Evolutionary conservation across 2,113 vertebrate species (phyloP), one percentile per base, ranked within the genome.

Genomic region (Phalacrocorax aristotelis): DNA sequence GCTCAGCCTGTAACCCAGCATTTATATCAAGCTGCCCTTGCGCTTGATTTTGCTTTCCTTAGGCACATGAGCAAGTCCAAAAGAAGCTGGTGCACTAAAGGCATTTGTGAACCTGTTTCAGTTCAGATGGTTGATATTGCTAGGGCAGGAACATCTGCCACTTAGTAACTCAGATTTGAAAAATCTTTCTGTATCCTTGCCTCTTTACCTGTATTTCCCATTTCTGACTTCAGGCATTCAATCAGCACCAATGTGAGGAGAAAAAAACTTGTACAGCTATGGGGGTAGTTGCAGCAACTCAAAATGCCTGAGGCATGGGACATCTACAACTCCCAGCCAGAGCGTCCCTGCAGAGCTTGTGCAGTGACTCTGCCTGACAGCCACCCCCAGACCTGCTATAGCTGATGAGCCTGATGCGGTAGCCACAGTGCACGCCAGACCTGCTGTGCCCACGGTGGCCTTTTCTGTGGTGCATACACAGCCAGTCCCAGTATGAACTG

Each of bases 331-430:
- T 65, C 27, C 89, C 42, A 40, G 79, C 7, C 18, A 22, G 36
- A 23, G 26, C 7, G 32, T 81, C 69, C 61, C 42, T 3, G 2
- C 64, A 55, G 40, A 42, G 52, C 54, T 75, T 0, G 0, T 36
- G 3, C 42, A 27, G 79, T 61, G 61, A 15, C 15, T 26, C 44
- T 69, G 46, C 36, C 48, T 49, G 30, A 17, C 64, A 40, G 40
- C 30, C 64, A 17, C 79, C 23, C 11, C 38, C 54, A 48, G 27
- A 38, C 36, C 61, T 34, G 44, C 51, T 19, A 10, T 52, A 40
- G 62, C 27, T 25, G 62, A 15, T 13, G 12, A 40, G 15, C 29
- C 40, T 1, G 16, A 42, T 7, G 27, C 0, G 0, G 79, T 21
- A 60, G 14, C 38, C 62, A 54, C 40, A n/a, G 38, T 4, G n/a